phyloP scores from a whole-genome alignment of 2,888 invertebrate species.

The Gisinianus flammeolus region DNA sequence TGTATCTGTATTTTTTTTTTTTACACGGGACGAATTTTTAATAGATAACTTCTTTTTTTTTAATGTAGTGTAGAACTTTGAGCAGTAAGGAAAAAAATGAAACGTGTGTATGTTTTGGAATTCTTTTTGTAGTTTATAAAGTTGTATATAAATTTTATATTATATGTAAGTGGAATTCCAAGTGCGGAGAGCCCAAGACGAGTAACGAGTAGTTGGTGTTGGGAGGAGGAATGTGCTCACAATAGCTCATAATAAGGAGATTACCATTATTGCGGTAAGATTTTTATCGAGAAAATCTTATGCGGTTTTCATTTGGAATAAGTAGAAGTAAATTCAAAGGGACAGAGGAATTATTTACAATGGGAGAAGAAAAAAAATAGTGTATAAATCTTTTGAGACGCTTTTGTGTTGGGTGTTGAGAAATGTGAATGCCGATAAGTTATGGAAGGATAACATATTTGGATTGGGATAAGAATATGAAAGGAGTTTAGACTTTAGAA shows the following conservation, averaged over 20 bases:
- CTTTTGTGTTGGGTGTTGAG: background rate
- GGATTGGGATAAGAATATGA: background rate
- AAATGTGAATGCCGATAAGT: background rate
- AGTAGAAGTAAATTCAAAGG: background rate
- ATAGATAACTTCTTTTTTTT: too few species aligned
- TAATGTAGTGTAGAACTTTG: too few species aligned
- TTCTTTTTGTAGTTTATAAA: too few species aligned
- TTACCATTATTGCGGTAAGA: constrained; percentile 5
- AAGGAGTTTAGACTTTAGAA: background rate
- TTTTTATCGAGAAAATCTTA: constrained; percentile 9
- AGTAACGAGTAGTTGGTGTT: too few species aligned
- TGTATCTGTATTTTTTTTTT: too few species aligned
- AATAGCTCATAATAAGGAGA: background rate
- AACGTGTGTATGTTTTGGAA: too few species aligned
- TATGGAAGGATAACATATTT: background rate
- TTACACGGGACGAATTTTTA: too few species aligned
- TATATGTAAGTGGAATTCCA: too few species aligned
- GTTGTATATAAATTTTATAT: too few species aligned
- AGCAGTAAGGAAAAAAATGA: too few species aligned
- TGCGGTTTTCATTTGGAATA: constrained; percentile 14
- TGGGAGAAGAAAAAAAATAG: background rate
- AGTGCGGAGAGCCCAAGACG: too few species aligned
- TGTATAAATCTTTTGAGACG: background rate
- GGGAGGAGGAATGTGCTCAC: background rate
- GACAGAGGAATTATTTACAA: background rate